Base-by-base conservation (phyloP, 1,140 invertebrate species). In the Megalopta genalis region DNA sequence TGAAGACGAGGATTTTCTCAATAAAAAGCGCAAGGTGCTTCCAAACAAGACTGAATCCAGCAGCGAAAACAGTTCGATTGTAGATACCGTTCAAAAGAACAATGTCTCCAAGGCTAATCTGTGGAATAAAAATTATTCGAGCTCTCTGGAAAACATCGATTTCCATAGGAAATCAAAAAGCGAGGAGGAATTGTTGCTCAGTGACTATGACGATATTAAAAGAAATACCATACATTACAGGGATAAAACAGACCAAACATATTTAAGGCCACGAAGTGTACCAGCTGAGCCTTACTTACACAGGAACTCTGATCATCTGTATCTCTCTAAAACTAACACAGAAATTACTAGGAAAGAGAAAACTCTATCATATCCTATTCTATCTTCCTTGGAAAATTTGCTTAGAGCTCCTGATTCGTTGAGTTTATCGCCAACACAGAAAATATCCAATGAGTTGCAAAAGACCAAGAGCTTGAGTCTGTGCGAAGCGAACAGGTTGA, bases 31-130 rank as follows among this genome's bases (percentile, higher is more conserved):
- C 12, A 70, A 57, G 27, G 37, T 88, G 25, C 75, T 87, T n/a
- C 32, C 77, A 10, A 86, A 84, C 18, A 86, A 82, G 62, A 66
- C 27, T 52, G 77, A 88, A 4, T 81, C 57, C 4, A 79, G 54
- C 81, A 52, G 66, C 12, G 71, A 78, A 18, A 69, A 74, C 27
- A 60, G 87, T 25, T 87, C 3, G 81, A 88, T 4, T 83, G 66
- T 78, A 25, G 37, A 81, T 4, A 64, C 9, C 10, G 70, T 21
- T 62, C 49, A 54, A 25, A 77, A 73, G 23, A 62, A 74, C 9
- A 67, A 69, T 14, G 14, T 23, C 9, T 27, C 49, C 4, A 67
- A 27, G 49, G 49, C 65, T 39, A 7, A 39, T 27, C 75, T 67
- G 21, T 21, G 27, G 25, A 54, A 16, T 37, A 39, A 14, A 39